Base-by-base conservation (phyloP, 2,888 invertebrate genomes). In the Agriopis marginaria region DNA sequence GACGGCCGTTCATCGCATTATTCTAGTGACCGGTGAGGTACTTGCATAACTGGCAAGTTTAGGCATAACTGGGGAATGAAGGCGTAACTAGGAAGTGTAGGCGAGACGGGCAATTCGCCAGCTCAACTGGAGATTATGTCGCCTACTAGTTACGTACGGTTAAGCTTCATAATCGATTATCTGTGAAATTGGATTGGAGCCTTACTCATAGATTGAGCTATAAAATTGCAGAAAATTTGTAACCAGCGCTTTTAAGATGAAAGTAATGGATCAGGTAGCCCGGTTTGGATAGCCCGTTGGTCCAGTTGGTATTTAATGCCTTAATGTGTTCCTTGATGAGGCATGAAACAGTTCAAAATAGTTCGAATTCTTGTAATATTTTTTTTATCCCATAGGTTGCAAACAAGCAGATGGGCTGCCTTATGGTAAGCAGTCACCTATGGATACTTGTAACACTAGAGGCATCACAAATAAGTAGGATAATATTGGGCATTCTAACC, bases 131-230 rank as follows among this genome's bases (percentile, higher is more conserved):
- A 59, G 58, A 47, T 60, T 49, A 49, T 14, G 47, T 49, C 32
- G 49, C 49, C 49, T 60, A 3, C n/a, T n/a, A n/a, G 60, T 49
- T 49, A 49, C 60, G 9, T 60, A 60, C 60, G 10, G 39, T n/a
- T 39, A 60, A 17, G 56, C 44, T 23, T 32, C 58, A n/a, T 59
- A 58, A 59, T 59, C 45, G 40, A 58, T 47, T 47, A 12, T 53
- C 53, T 53, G 8, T 54, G 39, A 54, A 54, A 54, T 54, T 40
- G 39, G 54, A 54, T 9, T 54, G 10, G 0, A 10, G n/a, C 8
- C 40, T 40, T 54, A n/a, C 51, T 53, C 4, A 11, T 11, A 53
- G 53, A 23, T 32, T 4, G 53, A 53, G 53, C 11, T 53, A 32
- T 53, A 10, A 11, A 32, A 9, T 53, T 32, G 23, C 51, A 9